phyloP scores from a whole-genome alignment of 2,888 invertebrate species.

The Epicampocera succincta region DNA sequence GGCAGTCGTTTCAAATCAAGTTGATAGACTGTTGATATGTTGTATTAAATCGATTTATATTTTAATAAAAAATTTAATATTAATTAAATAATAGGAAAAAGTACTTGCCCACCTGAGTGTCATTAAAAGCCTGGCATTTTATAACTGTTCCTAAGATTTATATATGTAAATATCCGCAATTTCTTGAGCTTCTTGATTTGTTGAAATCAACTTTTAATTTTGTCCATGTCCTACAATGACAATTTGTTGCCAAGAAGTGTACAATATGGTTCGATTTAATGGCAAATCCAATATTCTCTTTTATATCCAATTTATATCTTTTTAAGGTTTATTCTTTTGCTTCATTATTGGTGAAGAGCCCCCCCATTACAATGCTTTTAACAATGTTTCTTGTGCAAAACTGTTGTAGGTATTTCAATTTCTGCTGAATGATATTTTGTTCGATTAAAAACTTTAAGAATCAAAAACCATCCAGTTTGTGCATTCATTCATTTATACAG shows the following conservation, averaged over 20 bases:
- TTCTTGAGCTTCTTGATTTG: no score
- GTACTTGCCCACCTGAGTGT: no score
- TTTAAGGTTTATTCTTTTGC: constrained; percentile 1
- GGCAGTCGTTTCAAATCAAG: no score
- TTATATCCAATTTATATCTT: constrained; percentile 14
- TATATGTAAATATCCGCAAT: no score
- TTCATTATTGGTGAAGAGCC: constrained; percentile 3
- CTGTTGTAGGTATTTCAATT: constrained; percentile 14
- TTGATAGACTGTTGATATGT: no score
- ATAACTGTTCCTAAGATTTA: no score
- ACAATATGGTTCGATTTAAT: background rate
- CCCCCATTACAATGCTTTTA: constrained; percentile 16
- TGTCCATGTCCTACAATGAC: no score
- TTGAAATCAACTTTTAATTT: no score
- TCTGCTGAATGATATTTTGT: constrained; percentile 15
- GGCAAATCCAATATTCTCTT: background rate
- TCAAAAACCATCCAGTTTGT: constrained; percentile 61
- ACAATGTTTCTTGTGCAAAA: constrained; percentile 18
- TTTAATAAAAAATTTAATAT: no score
- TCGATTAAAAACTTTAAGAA: constrained; percentile 54
- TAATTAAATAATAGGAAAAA: no score
- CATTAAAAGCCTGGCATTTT: no score
- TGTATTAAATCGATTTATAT: no score
- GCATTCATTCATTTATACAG: constrained; percentile 72
- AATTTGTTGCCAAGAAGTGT: background rate